Evolutionary conservation across 1,140 invertebrate genomes (phyloP), one percentile per base, ranked within the genome.

Genomic region (Vollenhovia emeryi): DNA sequence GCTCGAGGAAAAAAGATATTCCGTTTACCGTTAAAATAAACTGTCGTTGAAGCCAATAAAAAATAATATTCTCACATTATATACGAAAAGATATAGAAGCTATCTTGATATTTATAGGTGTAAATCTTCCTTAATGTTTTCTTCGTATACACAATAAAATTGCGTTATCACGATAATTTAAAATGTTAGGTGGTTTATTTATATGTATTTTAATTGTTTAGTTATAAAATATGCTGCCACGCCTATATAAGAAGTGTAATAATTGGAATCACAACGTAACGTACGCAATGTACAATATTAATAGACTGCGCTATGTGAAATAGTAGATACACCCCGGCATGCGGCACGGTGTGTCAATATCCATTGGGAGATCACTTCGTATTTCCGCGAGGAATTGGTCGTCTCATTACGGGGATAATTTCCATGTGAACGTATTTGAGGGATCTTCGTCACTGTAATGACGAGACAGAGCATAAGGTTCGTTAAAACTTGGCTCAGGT

Each of bases 401-500:
- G 36, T 36, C 66, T 71, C 36, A 8, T 57, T 82, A 73, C 0
- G 18, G 15, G 2, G 4, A 82, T 71, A 82, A 82, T 82, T 71
- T 82, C 66, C 78, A 8, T 18, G 18, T 43, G 78, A 82, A 45
- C 24, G 50, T 66, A 8, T 55, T 43, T 33, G 59, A 64, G 66
- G n/a, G 21, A 64, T 64, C 50, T 13, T 71, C 50, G 48, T 75
- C 45, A 24, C 45, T 45, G 45, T 15, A 79, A 52, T 57, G 66
- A 62, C 4, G 33, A 36, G 33, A 52, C 52, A 68, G 50, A 69
- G 36, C 57, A 27, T 27, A 45, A 68, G 84, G 69, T 57, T 88
- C 75, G 86, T 89, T 89, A 89, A 73, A 86, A 89, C 86, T 88
- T 88, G 55, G n/a, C 27, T 40, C 60, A 88, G 11, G 15, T 57